A percentile compares a stretch with the other conserved stretches of the same genome.
Evolutionary conservation across 2,113 vertebrate genomes (phyloP).

Genomic region (Alligator sinensis): DNA sequence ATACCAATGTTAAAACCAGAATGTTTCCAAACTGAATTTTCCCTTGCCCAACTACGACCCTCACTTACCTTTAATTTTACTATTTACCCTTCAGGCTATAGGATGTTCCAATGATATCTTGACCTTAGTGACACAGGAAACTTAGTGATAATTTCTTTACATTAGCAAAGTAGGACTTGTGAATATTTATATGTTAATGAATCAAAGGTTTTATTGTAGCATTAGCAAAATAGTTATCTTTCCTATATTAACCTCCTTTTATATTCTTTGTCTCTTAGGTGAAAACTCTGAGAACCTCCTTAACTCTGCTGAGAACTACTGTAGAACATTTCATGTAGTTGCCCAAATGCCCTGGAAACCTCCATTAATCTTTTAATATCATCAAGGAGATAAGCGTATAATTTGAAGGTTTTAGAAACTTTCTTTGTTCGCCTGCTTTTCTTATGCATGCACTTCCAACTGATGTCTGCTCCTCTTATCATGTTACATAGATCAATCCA

Average conservation of each 20-base stretch:
- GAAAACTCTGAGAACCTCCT: neutral
- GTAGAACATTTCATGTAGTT: neutral
- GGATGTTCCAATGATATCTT: neutral
- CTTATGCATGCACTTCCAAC: neutral
- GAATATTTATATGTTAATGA: neutral
- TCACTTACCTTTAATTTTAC: neutral
- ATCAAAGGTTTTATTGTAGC: neutral
- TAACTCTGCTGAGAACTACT: neutral
- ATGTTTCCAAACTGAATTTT: neutral
- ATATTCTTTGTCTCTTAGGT: neutral
- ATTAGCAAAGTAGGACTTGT: neutral
- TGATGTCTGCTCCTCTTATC: neutral
- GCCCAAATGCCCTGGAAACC: neutral
- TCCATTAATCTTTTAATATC: neutral
- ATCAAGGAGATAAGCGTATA: neutral
- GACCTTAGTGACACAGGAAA: rapidly evolving
- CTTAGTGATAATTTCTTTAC: neutral
- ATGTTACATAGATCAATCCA: neutral
- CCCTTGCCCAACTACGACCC: neutral
- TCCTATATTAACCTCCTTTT: neutral
- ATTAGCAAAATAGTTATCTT: neutral
- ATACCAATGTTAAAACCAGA: neutral
- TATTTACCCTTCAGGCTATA: neutral
- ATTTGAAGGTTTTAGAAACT: neutral
- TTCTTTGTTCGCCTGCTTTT: neutral